Evolutionary conservation across 2,113 vertebrate species (phyloP).

Genomic region (Prietella phreatophila): DNA sequence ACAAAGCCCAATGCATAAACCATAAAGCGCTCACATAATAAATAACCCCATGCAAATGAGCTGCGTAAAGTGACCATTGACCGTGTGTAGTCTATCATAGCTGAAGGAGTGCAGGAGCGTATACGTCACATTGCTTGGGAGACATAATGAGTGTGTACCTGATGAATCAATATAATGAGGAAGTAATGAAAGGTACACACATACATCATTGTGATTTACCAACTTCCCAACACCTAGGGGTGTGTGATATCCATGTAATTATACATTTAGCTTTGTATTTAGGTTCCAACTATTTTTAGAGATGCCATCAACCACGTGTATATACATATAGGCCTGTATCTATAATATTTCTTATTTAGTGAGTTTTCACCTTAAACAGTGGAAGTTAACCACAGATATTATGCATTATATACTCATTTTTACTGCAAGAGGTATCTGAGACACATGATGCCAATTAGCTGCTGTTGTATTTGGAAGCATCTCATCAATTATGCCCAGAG

Average conservation of each 20-base stretch:
- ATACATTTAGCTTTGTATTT: slow-evolving; percentile 5
- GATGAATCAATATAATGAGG: slow-evolving; percentile 42
- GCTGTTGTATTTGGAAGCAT: slow-evolving; percentile 97
- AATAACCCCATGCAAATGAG: slow-evolving; percentile 79
- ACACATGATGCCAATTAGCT: slow-evolving; percentile 99
- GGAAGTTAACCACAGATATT: slow-evolving; percentile 34
- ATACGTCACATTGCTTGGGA: slow-evolving; percentile 30
- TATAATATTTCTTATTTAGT: background rate
- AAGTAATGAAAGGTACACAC: slow-evolving; percentile 32
- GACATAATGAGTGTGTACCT: slow-evolving; percentile 43
- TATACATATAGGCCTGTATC: background rate
- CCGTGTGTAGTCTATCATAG: slow-evolving; percentile 46
- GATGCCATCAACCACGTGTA: background rate
- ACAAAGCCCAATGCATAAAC: slow-evolving; percentile 78
- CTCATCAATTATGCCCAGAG: slow-evolving; percentile 96
- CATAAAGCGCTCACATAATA: slow-evolving; percentile 74
- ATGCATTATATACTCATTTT: slow-evolving; percentile 72
- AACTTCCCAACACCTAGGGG: slow-evolving; percentile 26
- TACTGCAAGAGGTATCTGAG: slow-evolving; percentile 81
- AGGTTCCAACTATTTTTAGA: slow-evolving; percentile 13
- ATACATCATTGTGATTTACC: slow-evolving; percentile 40
- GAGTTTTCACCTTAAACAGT: background rate
- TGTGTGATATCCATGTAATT: slow-evolving; percentile 24
- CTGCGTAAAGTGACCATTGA: slow-evolving; percentile 57
- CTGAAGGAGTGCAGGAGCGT: slow-evolving; percentile 10